Evolutionary conservation across 2,113 vertebrate genomes (phyloP), one percentile per base, ranked within the genome.

Genomic region (Oncorhynchus masou): DNA sequence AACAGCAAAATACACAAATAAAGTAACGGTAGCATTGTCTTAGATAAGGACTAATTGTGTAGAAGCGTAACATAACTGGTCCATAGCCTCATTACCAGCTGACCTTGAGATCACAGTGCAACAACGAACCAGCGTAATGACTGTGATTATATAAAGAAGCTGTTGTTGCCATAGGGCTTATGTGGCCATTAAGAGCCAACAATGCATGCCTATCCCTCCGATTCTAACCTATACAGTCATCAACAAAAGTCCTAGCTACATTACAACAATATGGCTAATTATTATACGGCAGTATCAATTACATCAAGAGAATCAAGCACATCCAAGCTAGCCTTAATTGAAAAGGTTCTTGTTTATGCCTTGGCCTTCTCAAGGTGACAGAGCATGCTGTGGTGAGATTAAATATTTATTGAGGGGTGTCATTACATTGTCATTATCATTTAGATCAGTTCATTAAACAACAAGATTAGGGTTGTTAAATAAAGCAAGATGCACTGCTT

Each of bases 361-460:
- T 59, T 25, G 65, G 79, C 57, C 72, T 85, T 68, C 77, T 86
- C 84, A 91, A 92, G 88, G 89, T 90, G 90, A 92, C 71, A 68
- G 84, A 86, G 81, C 85, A 83, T 85, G 84, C 86, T 89, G 88
- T 87, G 85, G 72, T 84, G 81, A 86, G 79, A 92, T 93, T 90
- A 91, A 93, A 93, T 92, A 93, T 93, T 92, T 92, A 92, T 93
- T 81, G 85, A 88, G 83, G 81, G 84, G 78, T 90, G 90, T 91
- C 88, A 90, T 93, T 91, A 89, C 82, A 54, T 79, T 48, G 79
- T 74, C 87, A 90, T 91, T 91, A 92, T 90, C 90, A 90, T 92
- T 92, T 92, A 92, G 89, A 91, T 91, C 91, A 90, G 91, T 87
- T 92, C 89, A 93, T 92, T 94, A 92, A 92, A 87, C 93, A 92